Conservation (phyloP, 2,888 invertebrate genomes). For the Drosophila setosimentum region DNA sequence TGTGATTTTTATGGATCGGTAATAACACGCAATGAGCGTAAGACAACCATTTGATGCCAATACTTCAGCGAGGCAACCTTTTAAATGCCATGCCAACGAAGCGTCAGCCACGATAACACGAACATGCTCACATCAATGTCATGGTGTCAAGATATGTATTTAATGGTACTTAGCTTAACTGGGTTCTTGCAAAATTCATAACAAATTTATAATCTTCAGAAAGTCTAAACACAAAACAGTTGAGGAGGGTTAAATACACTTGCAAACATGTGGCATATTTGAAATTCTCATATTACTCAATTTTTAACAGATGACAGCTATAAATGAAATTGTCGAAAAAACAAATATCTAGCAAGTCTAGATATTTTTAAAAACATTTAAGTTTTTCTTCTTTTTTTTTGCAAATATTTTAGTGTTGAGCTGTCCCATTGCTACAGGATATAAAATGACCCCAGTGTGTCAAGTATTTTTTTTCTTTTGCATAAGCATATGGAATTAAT, state of each 20-base stretch:
- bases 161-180: constrained; percentile 14
- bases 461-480: not conserved
- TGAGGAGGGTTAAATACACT: not conserved
- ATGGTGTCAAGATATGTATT: not conserved
- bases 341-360: not conserved
- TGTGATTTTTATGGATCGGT: constrained; percentile 58
- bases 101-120: constrained; percentile 33
- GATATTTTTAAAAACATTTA: not conserved
- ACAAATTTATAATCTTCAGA: not conserved
- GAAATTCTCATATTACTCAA: not conserved
- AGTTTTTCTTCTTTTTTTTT: not conserved
- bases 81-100: constrained; percentile 28
- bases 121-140: constrained; percentile 18
- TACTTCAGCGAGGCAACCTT: not conserved
- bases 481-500: not conserved
- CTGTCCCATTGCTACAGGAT: not conserved
- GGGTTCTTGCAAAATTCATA: not conserved
- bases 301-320: not conserved
- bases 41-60: constrained; percentile 23
- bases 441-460: not conserved
- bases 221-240: not conserved
- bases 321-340: too few relatives aligned
- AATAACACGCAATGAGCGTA: constrained; percentile 42
- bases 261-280: not conserved
- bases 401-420: not conserved